Evolutionary conservation across 1,140 invertebrate species (phyloP).

Genomic region (Cydia pomonella): DNA sequence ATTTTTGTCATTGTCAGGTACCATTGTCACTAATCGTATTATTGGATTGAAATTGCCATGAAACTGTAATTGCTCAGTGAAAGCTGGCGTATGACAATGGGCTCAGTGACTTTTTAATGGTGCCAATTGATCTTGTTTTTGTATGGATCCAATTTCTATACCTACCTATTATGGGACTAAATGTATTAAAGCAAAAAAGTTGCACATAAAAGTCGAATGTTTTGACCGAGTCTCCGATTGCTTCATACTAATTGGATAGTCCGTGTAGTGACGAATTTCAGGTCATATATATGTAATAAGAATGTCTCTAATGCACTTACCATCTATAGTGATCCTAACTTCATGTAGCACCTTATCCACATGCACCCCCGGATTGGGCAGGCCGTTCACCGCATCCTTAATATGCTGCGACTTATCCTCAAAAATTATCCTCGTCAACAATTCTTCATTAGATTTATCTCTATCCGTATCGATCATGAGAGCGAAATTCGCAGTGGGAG

Average conservation of each 20-base stretch:
- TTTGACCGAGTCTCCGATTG: too few species aligned
- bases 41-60: background rate
- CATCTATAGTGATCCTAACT: conserved; percentile 81
- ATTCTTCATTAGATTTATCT: conserved; percentile 49
- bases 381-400: conserved; percentile 48
- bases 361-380: conserved; percentile 81
- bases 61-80: background rate
- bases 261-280: too few species aligned
- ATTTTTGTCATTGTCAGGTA: background rate
- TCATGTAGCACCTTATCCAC: conserved; percentile 84
- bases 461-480: conserved; percentile 75
- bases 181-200: too few species aligned
- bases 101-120: too few species aligned
- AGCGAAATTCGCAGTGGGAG: conserved; percentile 84
- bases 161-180: too few species aligned
- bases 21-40: background rate
- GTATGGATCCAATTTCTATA: too few species aligned
- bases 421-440: conserved; percentile 48
- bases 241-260: too few species aligned
- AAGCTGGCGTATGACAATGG: background rate
- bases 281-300: background rate
- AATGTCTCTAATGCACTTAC: conserved; percentile 44
- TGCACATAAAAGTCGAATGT: too few species aligned
- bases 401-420: conserved; percentile 42
- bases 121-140: too few species aligned